Conservation (phyloP, 2,888 invertebrate genomes). For the Plebejus argus region DNA sequence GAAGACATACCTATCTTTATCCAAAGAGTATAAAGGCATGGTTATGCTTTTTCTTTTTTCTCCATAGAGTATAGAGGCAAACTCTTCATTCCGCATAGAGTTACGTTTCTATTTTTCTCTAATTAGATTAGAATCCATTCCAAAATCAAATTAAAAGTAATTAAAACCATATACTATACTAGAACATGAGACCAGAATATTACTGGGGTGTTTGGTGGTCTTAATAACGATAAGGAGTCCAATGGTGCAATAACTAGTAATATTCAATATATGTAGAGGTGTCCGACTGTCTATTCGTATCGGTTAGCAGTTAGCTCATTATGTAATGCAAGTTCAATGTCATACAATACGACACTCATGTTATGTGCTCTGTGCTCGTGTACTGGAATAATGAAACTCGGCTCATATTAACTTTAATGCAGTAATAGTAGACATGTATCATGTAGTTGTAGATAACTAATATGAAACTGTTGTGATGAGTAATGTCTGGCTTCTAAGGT, state of each 20-base stretch:
- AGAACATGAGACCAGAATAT: background rate
- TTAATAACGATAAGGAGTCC: background rate
- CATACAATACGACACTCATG: background rate
- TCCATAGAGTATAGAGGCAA: no score
- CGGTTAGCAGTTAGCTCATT: background rate
- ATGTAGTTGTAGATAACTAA: background rate
- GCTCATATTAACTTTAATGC: background rate
- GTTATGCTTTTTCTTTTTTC: no score
- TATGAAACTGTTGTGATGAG: background rate
- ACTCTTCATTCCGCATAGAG: no score
- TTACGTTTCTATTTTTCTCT: no score
- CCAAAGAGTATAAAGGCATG: no score
- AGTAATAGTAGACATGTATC: background rate
- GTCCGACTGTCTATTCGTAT: background rate
- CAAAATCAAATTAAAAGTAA: background rate
- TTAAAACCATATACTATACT: background rate
- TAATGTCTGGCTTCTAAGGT: background rate
- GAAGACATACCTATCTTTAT: no score
- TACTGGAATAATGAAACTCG: background rate
- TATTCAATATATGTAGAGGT: background rate
- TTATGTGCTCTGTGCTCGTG: background rate
- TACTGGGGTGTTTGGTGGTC: background rate
- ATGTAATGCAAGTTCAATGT: slow-evolving; percentile 14
- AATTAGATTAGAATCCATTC: no score
- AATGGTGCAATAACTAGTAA: background rate